Evolutionary conservation across 2,797 vertebrate species (phyloP), one percentile per base, ranked within the genome.

Genomic region (Takifugu rubripes): DNA sequence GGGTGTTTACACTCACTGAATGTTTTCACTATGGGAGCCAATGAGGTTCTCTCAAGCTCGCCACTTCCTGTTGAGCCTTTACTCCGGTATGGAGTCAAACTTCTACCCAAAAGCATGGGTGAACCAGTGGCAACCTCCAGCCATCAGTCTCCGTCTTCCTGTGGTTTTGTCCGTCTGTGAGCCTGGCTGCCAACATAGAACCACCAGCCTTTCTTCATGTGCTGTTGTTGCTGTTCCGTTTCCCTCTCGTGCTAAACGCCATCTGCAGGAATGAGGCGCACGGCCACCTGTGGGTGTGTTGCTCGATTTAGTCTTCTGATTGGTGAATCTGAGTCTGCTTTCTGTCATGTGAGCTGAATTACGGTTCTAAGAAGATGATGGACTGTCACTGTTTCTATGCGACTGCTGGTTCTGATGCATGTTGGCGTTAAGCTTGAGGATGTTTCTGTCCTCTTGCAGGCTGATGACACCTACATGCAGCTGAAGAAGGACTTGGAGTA

Each of bases 401-500:
- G 17, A 2, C 51, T 61, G 52, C 54, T 52, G 9, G 36, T 42
- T 10, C 36, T 10, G 36, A 11, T 42, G 5, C 9, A 21, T 21
- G 21, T 21, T 21, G 21, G 21, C 21, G 21, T 21, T 21, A 21
- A 21, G 21, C 21, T 2, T 50, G 2, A 50, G 11, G 12, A 3
- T 42, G 16, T 40, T 17, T 8, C 25, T 45, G 29, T 52, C 15
- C 21, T 48, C 59, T 55, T 86, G 53, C 80, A 98, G 96, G 92
- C 88, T 15, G 96, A 98, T 56, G 95, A 98, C 69, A 94, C 95
- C 50, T 98, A 98, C 1, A 86, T 94, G 70, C 94, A 96, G 82
- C 84, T 98, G 89, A 98, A 97, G 92, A 96, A 97, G 84, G 94
- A 98, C 77, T 73, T 98, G 88, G 94, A 98, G 66, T 97, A 96